Evolutionary conservation across 2,113 vertebrate species (phyloP).

Genomic region (Oplegnathus fasciatus): DNA sequence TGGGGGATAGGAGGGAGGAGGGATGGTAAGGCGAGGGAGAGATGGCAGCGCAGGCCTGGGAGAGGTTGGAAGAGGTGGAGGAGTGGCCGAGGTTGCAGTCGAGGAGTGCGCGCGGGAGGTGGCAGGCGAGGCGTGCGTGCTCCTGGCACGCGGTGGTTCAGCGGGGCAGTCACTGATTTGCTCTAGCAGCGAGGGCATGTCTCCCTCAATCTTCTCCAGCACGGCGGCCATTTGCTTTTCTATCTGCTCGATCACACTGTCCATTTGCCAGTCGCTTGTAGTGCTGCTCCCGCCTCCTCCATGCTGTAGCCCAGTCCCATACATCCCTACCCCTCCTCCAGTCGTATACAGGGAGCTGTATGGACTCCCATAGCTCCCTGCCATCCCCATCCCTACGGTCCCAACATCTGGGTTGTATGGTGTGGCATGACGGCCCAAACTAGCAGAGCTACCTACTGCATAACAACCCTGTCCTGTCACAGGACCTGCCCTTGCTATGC

Average conservation of each 20-base stretch:
- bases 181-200: slow-evolving; percentile 87
- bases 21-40: slow-evolving; percentile 73
- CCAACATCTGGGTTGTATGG: slow-evolving; percentile 72
- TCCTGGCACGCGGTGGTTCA: slow-evolving; percentile 74
- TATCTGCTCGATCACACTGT: slow-evolving; percentile 87
- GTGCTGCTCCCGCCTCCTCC: slow-evolving; percentile 52
- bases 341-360: slow-evolving; percentile 79
- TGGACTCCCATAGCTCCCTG: slow-evolving; percentile 73
- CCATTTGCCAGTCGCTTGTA: slow-evolving; percentile 86
- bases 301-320: slow-evolving; percentile 78
- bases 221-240: slow-evolving; percentile 89
- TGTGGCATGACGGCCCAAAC: slow-evolving; percentile 76
- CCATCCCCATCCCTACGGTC: slow-evolving; percentile 66
- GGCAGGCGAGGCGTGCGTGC: slow-evolving; percentile 80
- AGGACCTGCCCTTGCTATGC: slow-evolving; percentile 52
- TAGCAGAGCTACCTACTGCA: slow-evolving; percentile 74
- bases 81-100: slow-evolving; percentile 42
- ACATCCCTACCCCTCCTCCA: slow-evolving; percentile 74
- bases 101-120: slow-evolving; percentile 62
- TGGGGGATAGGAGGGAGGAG: slow-evolving; percentile 73
- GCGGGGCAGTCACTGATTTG: slow-evolving; percentile 86
- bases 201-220: slow-evolving; percentile 88
- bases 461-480: slow-evolving; percentile 72
- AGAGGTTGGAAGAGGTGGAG: slow-evolving; percentile 77
- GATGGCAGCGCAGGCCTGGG: slow-evolving; percentile 63